These are phyloP conservation scores for Phengaris alcon DNA, from an alignment of 2,888 invertebrate genomes.

Conservation along the genomic window DNA sequence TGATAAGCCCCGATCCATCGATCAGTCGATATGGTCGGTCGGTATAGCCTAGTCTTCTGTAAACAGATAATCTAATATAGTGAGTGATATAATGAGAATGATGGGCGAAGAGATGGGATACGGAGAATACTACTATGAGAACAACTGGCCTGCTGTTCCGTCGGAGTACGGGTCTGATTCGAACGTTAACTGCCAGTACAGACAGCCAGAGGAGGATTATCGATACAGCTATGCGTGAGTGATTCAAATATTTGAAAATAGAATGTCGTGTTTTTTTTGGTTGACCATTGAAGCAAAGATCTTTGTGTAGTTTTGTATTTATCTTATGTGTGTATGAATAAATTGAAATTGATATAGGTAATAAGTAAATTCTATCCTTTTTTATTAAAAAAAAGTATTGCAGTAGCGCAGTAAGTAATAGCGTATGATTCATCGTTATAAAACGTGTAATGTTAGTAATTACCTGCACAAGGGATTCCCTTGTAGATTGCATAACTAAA, in stretches of 20 bases:
- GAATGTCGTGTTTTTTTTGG: not conserved
- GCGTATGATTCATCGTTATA: not conserved
- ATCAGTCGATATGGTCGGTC: conserved; percentile 69
- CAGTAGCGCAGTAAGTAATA: not conserved
- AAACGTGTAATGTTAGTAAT: no score
- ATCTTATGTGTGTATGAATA: no score
- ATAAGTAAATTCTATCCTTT: no score
- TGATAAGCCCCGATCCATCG: conserved; percentile 73
- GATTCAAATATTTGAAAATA: conserved; percentile 14
- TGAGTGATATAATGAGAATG: conserved; percentile 71
- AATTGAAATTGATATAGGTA: no score
- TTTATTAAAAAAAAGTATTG: no score
- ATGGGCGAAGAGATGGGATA: conserved; percentile 79
- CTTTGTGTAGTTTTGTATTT: not conserved
- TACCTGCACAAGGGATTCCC: no score
- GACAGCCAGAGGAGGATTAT: conserved; percentile 83
- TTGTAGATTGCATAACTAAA: no score
- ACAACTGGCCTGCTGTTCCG: conserved; percentile 84
- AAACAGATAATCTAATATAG: conserved; percentile 35
- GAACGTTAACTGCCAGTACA: conserved; percentile 50
- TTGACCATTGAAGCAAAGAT: not conserved
- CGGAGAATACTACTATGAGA: conserved; percentile 81
- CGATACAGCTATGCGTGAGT: conserved; percentile 82
- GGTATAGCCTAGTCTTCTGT: conserved; percentile 44
- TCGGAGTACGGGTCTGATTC: conserved; percentile 83